A percentile compares a stretch with the other conserved stretches of the same genome.
Evolutionary conservation across 2,888 invertebrate species (phyloP).

Genomic region (Brachynemurus nebulosus): DNA sequence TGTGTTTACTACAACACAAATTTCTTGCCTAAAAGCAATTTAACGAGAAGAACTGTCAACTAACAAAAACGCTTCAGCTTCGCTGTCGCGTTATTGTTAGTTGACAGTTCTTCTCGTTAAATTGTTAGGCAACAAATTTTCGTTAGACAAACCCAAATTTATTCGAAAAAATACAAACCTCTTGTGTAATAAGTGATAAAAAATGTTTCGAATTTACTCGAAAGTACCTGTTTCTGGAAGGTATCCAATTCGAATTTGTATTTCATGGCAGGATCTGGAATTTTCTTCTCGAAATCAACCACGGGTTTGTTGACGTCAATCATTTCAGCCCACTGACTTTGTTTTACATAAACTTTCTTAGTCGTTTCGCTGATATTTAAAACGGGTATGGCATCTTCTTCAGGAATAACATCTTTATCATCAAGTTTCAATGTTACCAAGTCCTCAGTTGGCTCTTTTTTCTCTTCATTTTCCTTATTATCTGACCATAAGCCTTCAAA

Average conservation of each 20-base stretch:
- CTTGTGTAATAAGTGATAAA: too few relatives aligned
- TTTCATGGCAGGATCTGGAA: constrained; percentile 71
- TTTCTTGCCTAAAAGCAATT: too few relatives aligned
- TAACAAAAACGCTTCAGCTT: too few relatives aligned
- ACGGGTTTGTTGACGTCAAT: constrained; percentile 72
- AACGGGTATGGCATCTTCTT: constrained; percentile 37
- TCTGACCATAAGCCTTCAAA: constrained; percentile 35
- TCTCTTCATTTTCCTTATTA: constrained; percentile 21
- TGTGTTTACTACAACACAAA: too few relatives aligned
- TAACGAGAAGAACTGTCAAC: too few relatives aligned
- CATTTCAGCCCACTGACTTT: constrained; percentile 78
- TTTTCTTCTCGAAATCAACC: constrained; percentile 60
- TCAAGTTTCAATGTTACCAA: constrained; percentile 13
- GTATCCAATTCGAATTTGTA: constrained; percentile 89
- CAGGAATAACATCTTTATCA: constrained; percentile 27
- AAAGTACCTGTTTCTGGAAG: constrained; percentile 77
- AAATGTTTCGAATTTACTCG: too few relatives aligned
- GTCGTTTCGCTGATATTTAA: constrained; percentile 49
- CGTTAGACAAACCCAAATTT: too few relatives aligned
- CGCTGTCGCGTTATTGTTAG: too few relatives aligned
- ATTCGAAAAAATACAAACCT: too few relatives aligned
- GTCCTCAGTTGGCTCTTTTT: background rate
- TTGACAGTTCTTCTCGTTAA: too few relatives aligned
- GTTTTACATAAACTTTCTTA: constrained; percentile 31
- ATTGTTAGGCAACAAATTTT: too few relatives aligned